Evolutionary conservation across 2,113 vertebrate genomes (phyloP).

Genomic region (Thermophis baileyi): DNA sequence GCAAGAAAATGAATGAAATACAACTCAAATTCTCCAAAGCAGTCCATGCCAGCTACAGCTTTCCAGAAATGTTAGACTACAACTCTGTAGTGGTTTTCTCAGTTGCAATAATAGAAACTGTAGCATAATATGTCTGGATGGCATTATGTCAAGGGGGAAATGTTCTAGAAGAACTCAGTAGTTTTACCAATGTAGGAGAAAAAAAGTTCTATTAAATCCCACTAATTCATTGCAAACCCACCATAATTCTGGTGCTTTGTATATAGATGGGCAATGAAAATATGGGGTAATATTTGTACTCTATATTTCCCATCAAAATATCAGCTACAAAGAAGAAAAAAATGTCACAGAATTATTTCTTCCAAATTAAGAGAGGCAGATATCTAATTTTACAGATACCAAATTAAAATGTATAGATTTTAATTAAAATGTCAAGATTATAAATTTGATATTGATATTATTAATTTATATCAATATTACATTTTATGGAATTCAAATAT

Average conservation of each 20-base stretch:
- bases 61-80: not conserved
- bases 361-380: not conserved
- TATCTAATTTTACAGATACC: not conserved
- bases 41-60: not conserved
- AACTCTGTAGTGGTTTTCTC: not conserved
- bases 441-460: not conserved
- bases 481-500: not conserved
- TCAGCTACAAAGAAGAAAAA: not conserved
- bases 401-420: not conserved
- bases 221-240: constrained; percentile 46
- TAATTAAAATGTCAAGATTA: not conserved
- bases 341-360: not conserved
- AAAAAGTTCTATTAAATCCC: constrained; percentile 66
- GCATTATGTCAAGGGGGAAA: too few relatives aligned
- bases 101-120: not conserved
- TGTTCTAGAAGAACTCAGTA: not conserved
- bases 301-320: not conserved
- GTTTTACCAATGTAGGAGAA: constrained; percentile 43
- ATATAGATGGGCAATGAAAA: constrained; percentile 53
- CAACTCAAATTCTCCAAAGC: constrained; percentile 38
- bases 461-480: not conserved
- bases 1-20: constrained; percentile 36
- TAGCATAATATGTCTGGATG: not conserved
- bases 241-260: constrained; percentile 55
- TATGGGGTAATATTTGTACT: constrained; percentile 28